Base-by-base conservation (phyloP, 2,888 invertebrate genomes). In the Tortrix viridana region DNA sequence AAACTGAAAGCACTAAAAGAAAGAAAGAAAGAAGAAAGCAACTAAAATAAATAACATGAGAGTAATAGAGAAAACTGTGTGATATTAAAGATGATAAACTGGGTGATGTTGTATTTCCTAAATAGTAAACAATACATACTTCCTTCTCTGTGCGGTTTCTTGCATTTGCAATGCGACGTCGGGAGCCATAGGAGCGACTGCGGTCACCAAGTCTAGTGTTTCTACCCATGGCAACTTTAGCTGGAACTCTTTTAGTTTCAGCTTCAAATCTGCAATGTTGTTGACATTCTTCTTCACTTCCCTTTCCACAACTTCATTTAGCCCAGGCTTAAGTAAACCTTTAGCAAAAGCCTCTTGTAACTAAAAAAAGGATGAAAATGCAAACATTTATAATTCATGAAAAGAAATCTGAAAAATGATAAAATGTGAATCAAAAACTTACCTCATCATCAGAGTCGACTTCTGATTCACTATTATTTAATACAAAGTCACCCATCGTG, bases 331-430 rank as follows among this genome's bases (percentile, higher is more conserved):
- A 0, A 99, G 79, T 58, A 96, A 92, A 1, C 98, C 98, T 74
- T 95, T 94, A 0, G 95, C 95, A 83, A 98, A 97, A 0, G 98
- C 98, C 80, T 96, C 96, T 94, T 97, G 98, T 60, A 99, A 86
- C 98, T 98, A 79, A 58, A 88, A 89, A 26, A 44, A 52, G 7
- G 20, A 38, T 38, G n/a, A 16, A 41, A 41, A 38, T 38, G 38
- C n/a, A 41, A 41, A 16, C 5, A 5, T 16, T 41, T 16, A 7
- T 12, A 32, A 32, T 12, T 9, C 12, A 12, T 32, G 3, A 6
- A 41, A 41, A 41, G 5, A 41, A 16, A 16, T 6, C 41, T 16
- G 6, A n/a, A 6, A 26, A n/a, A 6, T 16, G 16, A 5, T 5
- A 41, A 2, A 16, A 41, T 2, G 14, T 41, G n/a, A 77, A 67